Conservation (phyloP, 2,888 invertebrate species). For the Micropterix aruncella region DNA sequence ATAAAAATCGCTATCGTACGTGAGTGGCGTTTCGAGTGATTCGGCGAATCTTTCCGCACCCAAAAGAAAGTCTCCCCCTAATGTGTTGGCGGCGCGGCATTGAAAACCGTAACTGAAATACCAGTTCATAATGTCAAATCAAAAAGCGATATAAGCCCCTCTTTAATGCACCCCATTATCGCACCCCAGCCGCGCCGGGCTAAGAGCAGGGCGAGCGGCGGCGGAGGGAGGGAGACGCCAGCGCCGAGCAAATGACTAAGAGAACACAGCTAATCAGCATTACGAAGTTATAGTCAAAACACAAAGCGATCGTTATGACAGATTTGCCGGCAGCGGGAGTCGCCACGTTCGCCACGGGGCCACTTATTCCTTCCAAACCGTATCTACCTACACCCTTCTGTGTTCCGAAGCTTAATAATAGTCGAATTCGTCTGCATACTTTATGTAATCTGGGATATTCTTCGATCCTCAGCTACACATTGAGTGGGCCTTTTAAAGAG, state of each 20-base stretch:
- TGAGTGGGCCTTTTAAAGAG: no score
- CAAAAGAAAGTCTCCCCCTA: not conserved
- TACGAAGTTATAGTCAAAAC: not conserved
- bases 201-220: not conserved
- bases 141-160: not conserved
- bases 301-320: not conserved
- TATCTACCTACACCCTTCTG: no score
- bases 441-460: no score
- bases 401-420: no score
- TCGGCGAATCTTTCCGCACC: no score
- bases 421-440: no score
- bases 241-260: not conserved
- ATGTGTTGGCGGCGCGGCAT: not conserved
- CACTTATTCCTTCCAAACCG: no score
- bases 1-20: no score
- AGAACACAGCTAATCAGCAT: not conserved
- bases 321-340: not conserved
- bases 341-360: no score
- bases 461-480: no score
- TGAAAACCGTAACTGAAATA: not conserved
- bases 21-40: no score
- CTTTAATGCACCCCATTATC: not conserved
- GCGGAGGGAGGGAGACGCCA: not conserved
- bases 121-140: not conserved
- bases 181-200: not conserved